Base-by-base conservation (phyloP, 2,888 invertebrate genomes). In the Ophonus ardosiacus region DNA sequence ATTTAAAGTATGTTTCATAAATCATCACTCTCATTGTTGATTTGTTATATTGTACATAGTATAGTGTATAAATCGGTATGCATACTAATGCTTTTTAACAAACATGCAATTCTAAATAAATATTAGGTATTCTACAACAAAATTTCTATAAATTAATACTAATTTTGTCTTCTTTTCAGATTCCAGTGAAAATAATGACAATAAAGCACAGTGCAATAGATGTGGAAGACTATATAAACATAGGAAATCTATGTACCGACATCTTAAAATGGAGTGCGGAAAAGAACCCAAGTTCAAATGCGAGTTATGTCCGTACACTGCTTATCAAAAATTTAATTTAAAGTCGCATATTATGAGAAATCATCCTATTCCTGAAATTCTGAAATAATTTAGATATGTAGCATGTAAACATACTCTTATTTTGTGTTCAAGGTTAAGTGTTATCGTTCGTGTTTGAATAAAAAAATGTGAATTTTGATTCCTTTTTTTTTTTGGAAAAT, bases 221-320 rank as follows among this genome's bases (percentile, higher is more conserved):
- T 89, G 89, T 85, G 87, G 88, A 24, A 88, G 87, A 78, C 83
- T 85, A 63, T 89, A 89, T 84, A 87, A 87, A 84, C 87, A 88
- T 79, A 87, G 86, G 56, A 88, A 88, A 71, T 87, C 88, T 7
- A 84, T 89, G 61, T 86, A 86, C 43, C 87, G 88, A 57, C 89
- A 89, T 83, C 65, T 87, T 43, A 84, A 86, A 81, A 88, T 87
- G 80, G 88, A 88, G 24, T 89, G 89, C 79, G 89, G 89, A 17
- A 89, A 89, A 85, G 86, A 86, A 43, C 89, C 89, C 7, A 86
- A 86, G 5, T 89, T 88, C 74, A 43, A 86, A 31, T 89, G 89
- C 84, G 79, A 63, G 65, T 78, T 85, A 17, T 89, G 89, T 56
- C 17, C 21, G 1, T 82, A 85, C 68, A 78, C 68, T 8, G 61